A percentile compares a stretch with the other conserved stretches of the same genome.
Evolutionary conservation across 2,888 invertebrate genomes (phyloP).

Genomic region (Scaptomyza tumidula): DNA sequence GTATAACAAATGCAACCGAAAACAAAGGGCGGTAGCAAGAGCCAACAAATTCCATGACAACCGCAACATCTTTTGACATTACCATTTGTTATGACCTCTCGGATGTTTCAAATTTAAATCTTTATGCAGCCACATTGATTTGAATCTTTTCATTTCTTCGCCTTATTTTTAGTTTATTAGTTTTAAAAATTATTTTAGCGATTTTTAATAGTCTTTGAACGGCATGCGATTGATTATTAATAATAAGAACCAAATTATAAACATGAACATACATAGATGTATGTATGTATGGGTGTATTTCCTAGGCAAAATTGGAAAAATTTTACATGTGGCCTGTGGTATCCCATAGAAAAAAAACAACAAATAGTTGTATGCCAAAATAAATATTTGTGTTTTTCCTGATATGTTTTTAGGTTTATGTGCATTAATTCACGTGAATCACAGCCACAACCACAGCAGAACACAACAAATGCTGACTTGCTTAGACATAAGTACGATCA

Average conservation of each 20-base stretch:
- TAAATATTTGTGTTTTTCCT: conserved; percentile 25
- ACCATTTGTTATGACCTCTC: not conserved
- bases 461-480: conserved; percentile 14
- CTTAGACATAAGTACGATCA: conserved; percentile 29
- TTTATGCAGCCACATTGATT: too few species aligned
- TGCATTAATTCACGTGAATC: conserved; percentile 16
- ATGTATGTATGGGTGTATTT: not conserved
- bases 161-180: too few species aligned
- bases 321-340: conserved; percentile 18
- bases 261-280: too few species aligned
- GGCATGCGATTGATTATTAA: too few species aligned
- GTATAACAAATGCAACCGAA: conserved; percentile 26
- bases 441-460: conserved; percentile 15
- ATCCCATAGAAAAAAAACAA: conserved; percentile 21
- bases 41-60: conserved; percentile 61
- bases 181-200: too few species aligned
- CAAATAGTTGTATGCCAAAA: not conserved
- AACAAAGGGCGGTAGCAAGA: conserved; percentile 23
- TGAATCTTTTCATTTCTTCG: too few species aligned
- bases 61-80: conserved; percentile 18
- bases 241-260: too few species aligned
- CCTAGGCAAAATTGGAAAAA: conserved; percentile 1
- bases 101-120: too few species aligned
- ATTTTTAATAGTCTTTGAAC: too few species aligned
- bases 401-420: conserved; percentile 1